Percentiles rank a stretch among this genome's conserved stretches.
Conservation (phyloP, 2,888 invertebrate genomes). For the Bimastos eiseni region DNA sequence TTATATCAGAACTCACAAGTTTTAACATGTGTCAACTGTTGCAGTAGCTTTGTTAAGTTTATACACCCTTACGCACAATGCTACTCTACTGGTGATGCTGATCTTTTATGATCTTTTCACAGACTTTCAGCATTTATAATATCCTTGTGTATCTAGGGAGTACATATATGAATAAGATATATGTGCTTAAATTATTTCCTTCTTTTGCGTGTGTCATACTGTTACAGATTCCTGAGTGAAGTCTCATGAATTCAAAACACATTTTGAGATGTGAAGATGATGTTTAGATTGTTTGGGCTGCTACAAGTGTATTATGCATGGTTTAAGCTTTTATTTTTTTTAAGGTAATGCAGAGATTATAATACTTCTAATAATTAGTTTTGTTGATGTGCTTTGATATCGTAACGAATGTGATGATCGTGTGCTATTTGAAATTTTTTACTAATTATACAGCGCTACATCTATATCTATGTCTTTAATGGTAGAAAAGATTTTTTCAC, state of each 20-base stretch:
- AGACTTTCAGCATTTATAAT: neutral
- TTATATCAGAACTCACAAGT: neutral
- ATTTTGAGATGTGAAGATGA: neutral
- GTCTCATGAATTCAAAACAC: neutral
- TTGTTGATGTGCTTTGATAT: constrained; percentile 13
- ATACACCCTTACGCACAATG: neutral
- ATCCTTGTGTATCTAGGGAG: neutral
- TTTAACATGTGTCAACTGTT: neutral
- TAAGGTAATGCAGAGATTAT: neutral
- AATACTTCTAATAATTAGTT: constrained; percentile 5
- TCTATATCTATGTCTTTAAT: neutral
- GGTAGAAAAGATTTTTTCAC: neutral
- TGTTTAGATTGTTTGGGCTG: neutral
- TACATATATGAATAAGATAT: neutral
- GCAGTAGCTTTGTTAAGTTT: neutral
- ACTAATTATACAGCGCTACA: neutral
- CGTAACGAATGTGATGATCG: neutral
- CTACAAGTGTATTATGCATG: neutral
- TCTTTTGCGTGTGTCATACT: neutral
- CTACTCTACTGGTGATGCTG: neutral
- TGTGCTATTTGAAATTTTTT: neutral
- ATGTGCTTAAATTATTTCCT: neutral
- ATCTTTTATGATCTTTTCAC: neutral
- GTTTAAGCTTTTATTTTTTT: constrained; percentile 6
- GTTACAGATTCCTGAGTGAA: neutral